Evolutionary conservation across 2,888 invertebrate species (phyloP).

Genomic region (Temnothorax rugatulus): DNA sequence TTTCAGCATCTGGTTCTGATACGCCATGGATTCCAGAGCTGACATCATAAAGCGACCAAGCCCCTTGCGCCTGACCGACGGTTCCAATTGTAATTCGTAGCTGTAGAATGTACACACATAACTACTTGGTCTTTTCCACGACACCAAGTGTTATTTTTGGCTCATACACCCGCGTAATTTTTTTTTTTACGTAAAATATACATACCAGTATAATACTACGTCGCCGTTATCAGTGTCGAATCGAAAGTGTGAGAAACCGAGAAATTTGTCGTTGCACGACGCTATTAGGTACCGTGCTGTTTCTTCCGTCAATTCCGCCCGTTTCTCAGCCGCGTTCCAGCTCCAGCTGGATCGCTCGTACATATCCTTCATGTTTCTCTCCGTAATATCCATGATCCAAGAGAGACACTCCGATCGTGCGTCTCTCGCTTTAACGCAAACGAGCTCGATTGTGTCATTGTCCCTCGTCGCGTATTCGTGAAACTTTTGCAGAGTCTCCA

Average conservation of each 20-base stretch:
- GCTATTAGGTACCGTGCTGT: slow-evolving; percentile 90
- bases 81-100: slow-evolving; percentile 95
- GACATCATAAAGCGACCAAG: slow-evolving; percentile 94
- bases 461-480: slow-evolving; percentile 88
- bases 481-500: slow-evolving; percentile 89
- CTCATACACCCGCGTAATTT: neutral
- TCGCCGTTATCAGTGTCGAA: slow-evolving; percentile 91
- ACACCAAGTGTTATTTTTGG: neutral
- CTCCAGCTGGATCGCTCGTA: slow-evolving; percentile 89
- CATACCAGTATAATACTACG: slow-evolving; percentile 91
- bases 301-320: slow-evolving; percentile 89
- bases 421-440: slow-evolving; percentile 88
- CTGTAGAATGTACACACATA: slow-evolving; percentile 85
- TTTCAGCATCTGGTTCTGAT: slow-evolving; percentile 91
- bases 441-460: slow-evolving; percentile 89
- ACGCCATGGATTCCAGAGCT: slow-evolving; percentile 92
- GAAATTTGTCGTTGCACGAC: slow-evolving; percentile 85
- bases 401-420: slow-evolving; percentile 88
- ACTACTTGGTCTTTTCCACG: neutral
- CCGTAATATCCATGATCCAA: slow-evolving; percentile 92
- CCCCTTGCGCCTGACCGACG: slow-evolving; percentile 91
- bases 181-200: slow-evolving; percentile 24
- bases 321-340: slow-evolving; percentile 90
- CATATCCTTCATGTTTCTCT: slow-evolving; percentile 92
- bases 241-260: slow-evolving; percentile 92